Percentiles rank a stretch among this genome's conserved stretches.
Conservation (phyloP, 2,113 vertebrate species). For the Vanacampus margaritifer region DNA sequence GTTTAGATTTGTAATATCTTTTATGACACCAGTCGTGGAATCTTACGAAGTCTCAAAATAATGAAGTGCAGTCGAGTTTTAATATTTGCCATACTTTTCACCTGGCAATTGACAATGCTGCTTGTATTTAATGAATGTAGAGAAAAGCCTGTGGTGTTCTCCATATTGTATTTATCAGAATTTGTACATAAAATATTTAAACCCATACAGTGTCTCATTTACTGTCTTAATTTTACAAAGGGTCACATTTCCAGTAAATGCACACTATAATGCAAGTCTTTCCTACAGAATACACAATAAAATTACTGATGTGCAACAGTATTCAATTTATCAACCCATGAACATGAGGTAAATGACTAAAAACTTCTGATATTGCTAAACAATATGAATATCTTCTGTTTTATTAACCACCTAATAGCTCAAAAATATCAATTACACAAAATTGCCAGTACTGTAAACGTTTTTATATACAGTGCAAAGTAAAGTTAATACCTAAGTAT, state of each 20-base stretch:
- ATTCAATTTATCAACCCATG: background rate
- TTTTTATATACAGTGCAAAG: no score
- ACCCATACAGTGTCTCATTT: slow-evolving; percentile 20
- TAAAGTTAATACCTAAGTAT: no score
- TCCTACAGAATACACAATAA: background rate
- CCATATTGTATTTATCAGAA: slow-evolving; percentile 41
- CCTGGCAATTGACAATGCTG: slow-evolving; percentile 23
- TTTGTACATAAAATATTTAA: slow-evolving; percentile 48
- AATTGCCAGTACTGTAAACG: no score
- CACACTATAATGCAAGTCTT: background rate
- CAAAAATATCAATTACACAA: no score
- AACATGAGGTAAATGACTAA: background rate
- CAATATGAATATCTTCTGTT: background rate
- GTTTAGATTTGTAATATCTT: background rate
- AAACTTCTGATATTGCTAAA: no score
- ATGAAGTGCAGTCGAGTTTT: background rate
- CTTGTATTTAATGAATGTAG: slow-evolving; percentile 32
- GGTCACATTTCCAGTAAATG: background rate
- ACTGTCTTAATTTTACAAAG: background rate
- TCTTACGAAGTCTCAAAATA: background rate
- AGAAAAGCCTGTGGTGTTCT: slow-evolving; percentile 22
- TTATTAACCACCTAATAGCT: no score
- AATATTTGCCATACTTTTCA: slow-evolving; percentile 18
- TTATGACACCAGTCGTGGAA: background rate
- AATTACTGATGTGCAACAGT: background rate